Percentiles rank a stretch among this genome's conserved stretches.
phyloP scores from a whole-genome alignment of 2,888 invertebrate species.

The Volucella zonaria region DNA sequence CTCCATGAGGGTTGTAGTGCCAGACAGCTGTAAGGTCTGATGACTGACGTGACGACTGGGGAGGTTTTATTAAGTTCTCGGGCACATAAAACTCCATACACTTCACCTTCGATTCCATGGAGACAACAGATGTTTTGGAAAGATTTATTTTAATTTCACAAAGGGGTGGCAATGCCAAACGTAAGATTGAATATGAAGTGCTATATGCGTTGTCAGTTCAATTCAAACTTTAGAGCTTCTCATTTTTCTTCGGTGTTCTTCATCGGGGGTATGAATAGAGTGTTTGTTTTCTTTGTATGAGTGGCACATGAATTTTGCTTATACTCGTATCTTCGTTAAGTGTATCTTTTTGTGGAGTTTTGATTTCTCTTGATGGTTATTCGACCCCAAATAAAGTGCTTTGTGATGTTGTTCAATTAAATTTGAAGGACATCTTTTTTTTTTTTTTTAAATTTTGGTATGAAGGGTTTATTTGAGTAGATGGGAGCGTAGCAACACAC shows the following conservation, averaged over 20 bases:
- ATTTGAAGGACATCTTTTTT: neutral
- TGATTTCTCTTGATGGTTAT: slow-evolving; percentile 3
- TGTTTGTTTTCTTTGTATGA: slow-evolving; percentile 14
- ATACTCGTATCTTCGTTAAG: slow-evolving; percentile 49
- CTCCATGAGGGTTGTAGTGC: slow-evolving; percentile 12
- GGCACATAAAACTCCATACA: neutral
- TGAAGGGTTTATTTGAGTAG: too few relatives aligned
- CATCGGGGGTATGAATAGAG: slow-evolving; percentile 8
- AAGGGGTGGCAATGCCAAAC: slow-evolving; percentile 51
- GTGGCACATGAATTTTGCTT: slow-evolving; percentile 40
- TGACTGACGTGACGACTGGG: neutral
- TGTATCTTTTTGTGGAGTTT: slow-evolving; percentile 16
- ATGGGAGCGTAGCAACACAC: too few relatives aligned
- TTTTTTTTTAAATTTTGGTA: neutral
- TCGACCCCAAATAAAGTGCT: neutral
- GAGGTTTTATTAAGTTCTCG: slow-evolving; percentile 51
- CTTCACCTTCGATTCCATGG: slow-evolving; percentile 54
- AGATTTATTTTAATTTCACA: slow-evolving; percentile 68
- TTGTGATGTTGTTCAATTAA: neutral
- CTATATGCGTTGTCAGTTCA: slow-evolving; percentile 33
- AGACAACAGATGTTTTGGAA: slow-evolving; percentile 73
- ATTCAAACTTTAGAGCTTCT: neutral
- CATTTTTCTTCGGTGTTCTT: neutral
- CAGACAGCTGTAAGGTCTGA: neutral
- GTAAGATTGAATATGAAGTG: slow-evolving; percentile 45